Conservation (phyloP, 2,797 vertebrate genomes). For the Brachyalestes nurse region DNA sequence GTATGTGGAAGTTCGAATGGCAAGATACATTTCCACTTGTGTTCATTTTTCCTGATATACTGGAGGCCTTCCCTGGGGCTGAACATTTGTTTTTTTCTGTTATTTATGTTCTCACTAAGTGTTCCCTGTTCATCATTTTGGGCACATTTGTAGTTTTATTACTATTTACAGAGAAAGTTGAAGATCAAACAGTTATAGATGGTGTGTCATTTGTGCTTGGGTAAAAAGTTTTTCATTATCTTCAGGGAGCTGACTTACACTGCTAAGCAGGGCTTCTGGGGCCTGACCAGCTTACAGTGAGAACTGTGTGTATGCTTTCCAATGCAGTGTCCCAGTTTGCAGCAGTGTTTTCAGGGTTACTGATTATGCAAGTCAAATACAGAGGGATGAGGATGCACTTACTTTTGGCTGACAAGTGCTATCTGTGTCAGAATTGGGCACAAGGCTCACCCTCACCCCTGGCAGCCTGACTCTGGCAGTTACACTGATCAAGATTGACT, state of each 20-base stretch:
- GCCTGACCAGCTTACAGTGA: neutral
- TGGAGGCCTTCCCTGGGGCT: neutral
- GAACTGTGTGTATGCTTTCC: neutral
- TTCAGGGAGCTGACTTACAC: neutral
- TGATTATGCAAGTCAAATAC: slow-evolving; percentile 60
- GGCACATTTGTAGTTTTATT: neutral
- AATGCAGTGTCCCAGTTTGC: slow-evolving; percentile 20
- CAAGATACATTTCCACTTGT: neutral
- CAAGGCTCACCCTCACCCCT: slow-evolving; percentile 52
- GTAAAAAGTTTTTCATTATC: neutral
- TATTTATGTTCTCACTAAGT: neutral
- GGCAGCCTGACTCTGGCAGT: slow-evolving; percentile 48
- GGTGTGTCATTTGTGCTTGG: neutral
- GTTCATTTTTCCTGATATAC: neutral
- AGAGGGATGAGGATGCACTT: slow-evolving; percentile 45
- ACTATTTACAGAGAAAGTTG: neutral
- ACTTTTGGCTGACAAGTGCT: slow-evolving; percentile 51
- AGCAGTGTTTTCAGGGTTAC: slow-evolving; percentile 42
- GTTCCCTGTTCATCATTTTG: neutral
- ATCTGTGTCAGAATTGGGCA: slow-evolving; percentile 57
- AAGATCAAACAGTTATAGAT: neutral
- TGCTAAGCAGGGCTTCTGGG: neutral
- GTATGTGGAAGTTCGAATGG: neutral
- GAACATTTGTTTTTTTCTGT: neutral
- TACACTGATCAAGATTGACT: slow-evolving; percentile 59